A percentile compares a stretch with the other conserved stretches of the same genome.
These are phyloP conservation scores for Eurois occulta DNA, from an alignment of 2,888 invertebrate genomes.

Conservation along the genomic window DNA sequence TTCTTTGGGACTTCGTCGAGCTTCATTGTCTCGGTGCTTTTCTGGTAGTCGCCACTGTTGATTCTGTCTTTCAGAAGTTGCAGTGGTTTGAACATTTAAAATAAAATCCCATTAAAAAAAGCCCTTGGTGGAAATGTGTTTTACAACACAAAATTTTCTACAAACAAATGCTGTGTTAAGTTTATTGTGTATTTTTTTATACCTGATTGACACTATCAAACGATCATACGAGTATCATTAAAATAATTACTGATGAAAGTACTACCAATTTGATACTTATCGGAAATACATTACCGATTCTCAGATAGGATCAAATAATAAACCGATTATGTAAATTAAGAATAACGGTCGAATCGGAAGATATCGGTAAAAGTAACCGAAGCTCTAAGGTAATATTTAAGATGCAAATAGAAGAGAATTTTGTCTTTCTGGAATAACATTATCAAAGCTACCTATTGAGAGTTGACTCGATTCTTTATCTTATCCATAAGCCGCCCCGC, in stretches of 20 bases:
- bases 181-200: neutral
- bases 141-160: no score
- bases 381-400: conserved; percentile 19
- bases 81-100: no score
- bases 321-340: conserved; percentile 32
- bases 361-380: neutral
- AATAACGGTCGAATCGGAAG: conserved; percentile 1
- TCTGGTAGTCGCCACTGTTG: no score
- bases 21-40: no score
- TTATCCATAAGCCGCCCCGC: neutral
- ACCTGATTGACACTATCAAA: neutral
- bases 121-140: no score
- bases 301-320: conserved; percentile 17
- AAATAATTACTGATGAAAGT: neutral
- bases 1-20: no score
- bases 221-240: neutral
- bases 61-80: no score
- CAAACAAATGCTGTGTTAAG: no score
- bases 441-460: conserved; percentile 6
- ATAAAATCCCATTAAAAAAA: no score
- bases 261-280: neutral
- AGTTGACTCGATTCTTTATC: conserved; percentile 4
- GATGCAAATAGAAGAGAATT: conserved; percentile 20
- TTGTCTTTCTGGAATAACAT: conserved; percentile 2
- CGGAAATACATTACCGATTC: conserved; percentile 11